Percentiles rank a stretch among this genome's conserved stretches.
These are phyloP conservation scores for Enoplosus armatus DNA, from an alignment of 2,797 vertebrate genomes.

Conservation along the genomic window DNA sequence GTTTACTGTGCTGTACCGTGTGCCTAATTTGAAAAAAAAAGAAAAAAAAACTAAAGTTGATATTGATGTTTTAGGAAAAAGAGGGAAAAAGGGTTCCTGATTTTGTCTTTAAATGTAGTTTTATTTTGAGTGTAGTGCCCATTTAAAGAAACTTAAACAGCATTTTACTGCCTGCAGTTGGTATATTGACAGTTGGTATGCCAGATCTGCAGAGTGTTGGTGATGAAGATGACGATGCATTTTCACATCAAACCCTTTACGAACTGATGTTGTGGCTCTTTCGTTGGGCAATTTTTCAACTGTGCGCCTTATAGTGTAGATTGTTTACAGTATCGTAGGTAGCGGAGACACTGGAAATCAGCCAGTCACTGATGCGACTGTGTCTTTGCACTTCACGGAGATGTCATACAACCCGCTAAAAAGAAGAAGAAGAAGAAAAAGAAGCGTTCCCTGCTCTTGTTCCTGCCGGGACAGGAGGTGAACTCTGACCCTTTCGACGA, in stretches of 20 bases:
- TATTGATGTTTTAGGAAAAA: conserved; percentile 62
- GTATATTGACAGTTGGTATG: conserved; percentile 83
- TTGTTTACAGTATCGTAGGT: conserved; percentile 87
- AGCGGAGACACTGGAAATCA: conserved; percentile 63
- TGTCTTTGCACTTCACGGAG: conserved; percentile 76
- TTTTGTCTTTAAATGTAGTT: conserved; percentile 53
- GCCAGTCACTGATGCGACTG: conserved; percentile 30
- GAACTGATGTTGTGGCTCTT: conserved; percentile 77
- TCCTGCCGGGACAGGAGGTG: conserved; percentile 58
- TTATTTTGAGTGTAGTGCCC: conserved; percentile 46
- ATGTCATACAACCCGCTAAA: conserved; percentile 69
- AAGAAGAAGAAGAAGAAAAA: conserved; percentile 10
- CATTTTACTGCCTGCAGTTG: conserved; percentile 81
- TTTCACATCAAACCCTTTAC: conserved; percentile 79
- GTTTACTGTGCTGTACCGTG: conserved; percentile 82
- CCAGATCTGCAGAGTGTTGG: conserved; percentile 73
- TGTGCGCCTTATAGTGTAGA: conserved; percentile 88
- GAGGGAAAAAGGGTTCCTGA: conserved; percentile 48
- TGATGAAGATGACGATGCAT: conserved; percentile 49
- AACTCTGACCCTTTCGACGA: conserved; percentile 63
- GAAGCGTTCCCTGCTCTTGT: conserved; percentile 20
- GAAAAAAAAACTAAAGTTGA: conserved; percentile 29
- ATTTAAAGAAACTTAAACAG: conserved; percentile 68
- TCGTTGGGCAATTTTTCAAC: conserved; percentile 81
- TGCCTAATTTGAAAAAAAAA: conserved; percentile 73